phyloP scores from a whole-genome alignment of 2,888 invertebrate species.

The Harmothoe impar region DNA sequence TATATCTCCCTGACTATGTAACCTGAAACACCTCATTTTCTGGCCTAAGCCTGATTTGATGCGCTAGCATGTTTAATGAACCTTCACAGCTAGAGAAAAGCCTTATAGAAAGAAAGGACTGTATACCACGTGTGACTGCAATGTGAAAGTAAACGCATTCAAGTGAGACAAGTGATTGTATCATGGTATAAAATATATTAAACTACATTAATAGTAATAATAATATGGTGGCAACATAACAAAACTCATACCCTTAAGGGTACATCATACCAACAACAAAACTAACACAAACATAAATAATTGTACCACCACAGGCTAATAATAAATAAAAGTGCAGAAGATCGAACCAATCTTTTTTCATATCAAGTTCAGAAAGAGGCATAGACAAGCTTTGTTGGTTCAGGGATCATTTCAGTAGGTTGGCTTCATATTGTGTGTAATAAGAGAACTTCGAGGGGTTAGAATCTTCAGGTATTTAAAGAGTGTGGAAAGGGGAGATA shows the following conservation, averaged over 20 bases:
- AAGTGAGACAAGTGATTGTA: slow-evolving; percentile 38
- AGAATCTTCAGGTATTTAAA: neutral
- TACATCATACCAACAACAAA: neutral
- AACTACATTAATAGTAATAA: slow-evolving; percentile 4
- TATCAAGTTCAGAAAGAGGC: neutral
- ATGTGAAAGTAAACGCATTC: slow-evolving; percentile 57
- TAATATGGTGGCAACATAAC: slow-evolving; percentile 11
- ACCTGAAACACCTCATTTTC: no score
- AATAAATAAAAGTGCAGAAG: slow-evolving; percentile 3
- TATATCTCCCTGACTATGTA: no score
- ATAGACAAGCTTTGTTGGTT: slow-evolving; percentile 8
- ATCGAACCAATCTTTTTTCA: slow-evolving; percentile 29
- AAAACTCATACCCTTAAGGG: neutral
- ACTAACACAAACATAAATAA: slow-evolving; percentile 34
- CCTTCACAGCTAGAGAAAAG: slow-evolving; percentile 45
- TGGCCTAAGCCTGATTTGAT: neutral
- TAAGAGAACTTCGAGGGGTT: neutral
- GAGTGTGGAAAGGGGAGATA: neutral
- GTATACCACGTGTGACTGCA: slow-evolving; percentile 57
- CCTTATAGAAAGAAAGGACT: slow-evolving; percentile 40
- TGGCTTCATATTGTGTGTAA: neutral
- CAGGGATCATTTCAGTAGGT: neutral
- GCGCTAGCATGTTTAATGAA: neutral
- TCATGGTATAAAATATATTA: neutral
- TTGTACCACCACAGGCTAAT: neutral